Percentiles rank a stretch among this genome's conserved stretches.
phyloP scores from a whole-genome alignment of 1,140 invertebrate species.

The Lucilia sericata region DNA sequence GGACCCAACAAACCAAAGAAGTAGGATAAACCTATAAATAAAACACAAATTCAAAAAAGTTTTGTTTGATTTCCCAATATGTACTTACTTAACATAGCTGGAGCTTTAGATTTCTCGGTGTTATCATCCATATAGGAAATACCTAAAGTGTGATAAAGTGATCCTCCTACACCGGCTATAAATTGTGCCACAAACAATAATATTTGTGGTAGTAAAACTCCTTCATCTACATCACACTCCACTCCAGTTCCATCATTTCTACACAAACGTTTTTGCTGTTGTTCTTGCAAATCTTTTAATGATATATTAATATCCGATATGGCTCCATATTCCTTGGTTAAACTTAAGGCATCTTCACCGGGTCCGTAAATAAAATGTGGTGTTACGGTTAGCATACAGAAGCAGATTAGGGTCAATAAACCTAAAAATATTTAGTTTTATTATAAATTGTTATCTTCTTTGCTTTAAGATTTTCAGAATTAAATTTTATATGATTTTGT shows the following conservation, averaged over 20 bases:
- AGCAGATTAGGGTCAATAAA: constrained; percentile 75
- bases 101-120: constrained; percentile 77
- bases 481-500: no score
- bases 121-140: constrained; percentile 79
- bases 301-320: constrained; percentile 53
- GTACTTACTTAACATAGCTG: constrained; percentile 73
- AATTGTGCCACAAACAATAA: constrained; percentile 75
- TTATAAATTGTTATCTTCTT: background rate
- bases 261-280: constrained; percentile 28
- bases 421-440: constrained; percentile 63
- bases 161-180: constrained; percentile 75
- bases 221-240: constrained; percentile 69
- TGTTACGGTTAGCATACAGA: constrained; percentile 76
- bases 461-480: no score
- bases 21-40: constrained; percentile 72
- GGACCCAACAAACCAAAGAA: constrained; percentile 79
- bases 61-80: background rate
- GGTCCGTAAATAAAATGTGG: constrained; percentile 82
- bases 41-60: background rate
- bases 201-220: constrained; percentile 71
- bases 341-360: constrained; percentile 75
- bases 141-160: constrained; percentile 75
- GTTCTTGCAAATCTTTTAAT: background rate
- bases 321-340: constrained; percentile 74
- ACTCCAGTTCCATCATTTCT: constrained; percentile 35